phyloP scores from a whole-genome alignment of 2,113 vertebrate genomes.

The Stegastes partitus region DNA sequence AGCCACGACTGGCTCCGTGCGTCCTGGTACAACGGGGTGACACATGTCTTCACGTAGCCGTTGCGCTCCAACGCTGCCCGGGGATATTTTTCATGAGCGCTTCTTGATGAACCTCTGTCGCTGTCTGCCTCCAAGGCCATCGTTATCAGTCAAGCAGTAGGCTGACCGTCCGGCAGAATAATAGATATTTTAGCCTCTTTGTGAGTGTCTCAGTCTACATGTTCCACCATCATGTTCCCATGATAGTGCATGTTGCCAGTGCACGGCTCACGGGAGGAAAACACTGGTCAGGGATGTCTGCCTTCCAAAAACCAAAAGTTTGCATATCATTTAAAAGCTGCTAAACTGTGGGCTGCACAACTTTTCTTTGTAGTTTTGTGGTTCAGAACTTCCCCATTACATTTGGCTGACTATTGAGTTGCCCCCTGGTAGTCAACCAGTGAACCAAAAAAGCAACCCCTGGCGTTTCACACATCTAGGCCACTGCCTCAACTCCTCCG shows the following conservation, averaged over 20 bases:
- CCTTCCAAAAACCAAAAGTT: conserved; percentile 21
- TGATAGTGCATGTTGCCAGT: conserved; percentile 20
- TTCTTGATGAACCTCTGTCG: conserved; percentile 68
- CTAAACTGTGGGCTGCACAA: conserved; percentile 14
- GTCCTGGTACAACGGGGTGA: conserved; percentile 67
- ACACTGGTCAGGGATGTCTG: conserved; percentile 1
- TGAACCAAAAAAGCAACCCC: conserved; percentile 70
- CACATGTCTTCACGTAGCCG: conserved; percentile 77
- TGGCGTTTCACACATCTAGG: conserved; percentile 77
- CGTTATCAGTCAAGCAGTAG: conserved; percentile 61
- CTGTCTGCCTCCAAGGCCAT: conserved; percentile 77
- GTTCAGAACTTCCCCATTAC: conserved; percentile 40
- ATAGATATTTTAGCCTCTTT: conserved; percentile 21
- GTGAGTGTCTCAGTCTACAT: conserved; percentile 30
- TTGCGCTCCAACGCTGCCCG: conserved; percentile 71
- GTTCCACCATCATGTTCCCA: conserved; percentile 15
- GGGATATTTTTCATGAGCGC: conserved; percentile 73
- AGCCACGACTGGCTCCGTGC: conserved; percentile 62
- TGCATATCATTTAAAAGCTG: neutral
- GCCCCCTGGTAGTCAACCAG: conserved; percentile 51
- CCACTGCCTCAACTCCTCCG: conserved; percentile 58
- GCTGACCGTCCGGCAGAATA: conserved; percentile 24
- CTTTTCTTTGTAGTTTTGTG: conserved; percentile 45
- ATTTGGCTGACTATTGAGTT: conserved; percentile 47
- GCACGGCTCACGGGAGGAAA: conserved; percentile 16